Evolutionary conservation across 2,888 invertebrate species (phyloP), one percentile per base, ranked within the genome.

Genomic region (Pantelozetes paolii): DNA sequence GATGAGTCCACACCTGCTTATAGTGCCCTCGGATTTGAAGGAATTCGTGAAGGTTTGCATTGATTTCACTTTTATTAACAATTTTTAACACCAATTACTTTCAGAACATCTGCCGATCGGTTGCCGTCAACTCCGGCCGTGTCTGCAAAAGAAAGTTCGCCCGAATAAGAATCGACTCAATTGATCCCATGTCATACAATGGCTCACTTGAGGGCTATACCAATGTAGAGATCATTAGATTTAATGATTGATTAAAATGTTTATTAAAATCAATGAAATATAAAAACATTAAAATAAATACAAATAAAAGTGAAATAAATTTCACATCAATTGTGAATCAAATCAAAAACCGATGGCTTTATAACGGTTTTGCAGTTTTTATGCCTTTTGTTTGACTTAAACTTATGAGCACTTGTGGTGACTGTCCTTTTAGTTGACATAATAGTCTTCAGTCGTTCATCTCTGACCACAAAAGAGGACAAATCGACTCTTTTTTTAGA

Each of bases 101-200:
- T 26, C 36, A 73, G 90, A 87, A 89, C 78, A 86, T 92, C 26
- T 87, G 89, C 79, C 90, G 89, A 1, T 90, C 90, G 79, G 84
- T 92, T 40, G 89, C 91, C 15, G 84, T 95, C 26, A 96, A 96
- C 84, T 94, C 95, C 0, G 94, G 92, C 78, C 87, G 89, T 75
- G 81, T 94, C 72, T 85, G 88, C 0, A 92, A 92, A 82, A 89
- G 89, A 64, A 89, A 90, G 0, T 94, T 89, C 83, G 89, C 89
- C 0, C 86, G 89, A 32, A 81, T 92, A 0, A 84, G 87, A 73
- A 81, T 92, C 23, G 80, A 82, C 5, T 71, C 74, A 6, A 30
- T 74, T 2, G 71, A 71, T 36, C 30, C 9, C 8, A 50, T 26
- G n/a, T 15, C 26, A 23, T 74, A 42, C 26, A 42, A 32, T 42